These are phyloP conservation scores for Paraescarpia echinospica DNA, from an alignment of 1,140 invertebrate genomes.

Conservation along the genomic window DNA sequence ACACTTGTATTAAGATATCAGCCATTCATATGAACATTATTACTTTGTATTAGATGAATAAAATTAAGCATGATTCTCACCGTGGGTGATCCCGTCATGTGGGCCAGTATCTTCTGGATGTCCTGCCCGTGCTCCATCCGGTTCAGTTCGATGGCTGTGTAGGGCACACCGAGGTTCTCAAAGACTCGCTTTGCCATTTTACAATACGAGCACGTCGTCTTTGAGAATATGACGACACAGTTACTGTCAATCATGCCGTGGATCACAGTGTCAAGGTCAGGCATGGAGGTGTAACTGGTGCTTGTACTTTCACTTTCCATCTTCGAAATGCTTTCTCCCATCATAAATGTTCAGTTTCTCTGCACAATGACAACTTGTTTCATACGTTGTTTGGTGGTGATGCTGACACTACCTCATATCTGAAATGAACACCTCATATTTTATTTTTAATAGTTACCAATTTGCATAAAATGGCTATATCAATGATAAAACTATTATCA, in stretches of 20 bases:
- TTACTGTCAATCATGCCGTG: neutral
- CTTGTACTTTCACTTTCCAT: no score
- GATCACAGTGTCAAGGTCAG: neutral
- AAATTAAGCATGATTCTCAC: constrained; percentile 57
- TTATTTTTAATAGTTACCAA: no score
- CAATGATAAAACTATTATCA: no score
- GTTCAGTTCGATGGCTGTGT: constrained; percentile 78
- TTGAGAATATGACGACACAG: constrained; percentile 84
- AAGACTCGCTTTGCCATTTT: constrained; percentile 72
- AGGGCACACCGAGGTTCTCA: constrained; percentile 52
- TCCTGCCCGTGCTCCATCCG: constrained; percentile 71
- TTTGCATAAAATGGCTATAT: no score
- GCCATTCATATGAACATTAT: neutral
- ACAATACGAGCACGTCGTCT: constrained; percentile 83
- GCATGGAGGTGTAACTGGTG: neutral
- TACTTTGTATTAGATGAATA: neutral
- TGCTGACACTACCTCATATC: neutral
- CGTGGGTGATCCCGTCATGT: constrained; percentile 81
- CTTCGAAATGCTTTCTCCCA: neutral
- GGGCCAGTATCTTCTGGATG: constrained; percentile 76
- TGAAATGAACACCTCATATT: neutral
- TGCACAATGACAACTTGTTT: neutral
- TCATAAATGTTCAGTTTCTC: neutral
- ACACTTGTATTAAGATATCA: neutral
- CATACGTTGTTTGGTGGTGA: neutral